Evolutionary conservation across 2,888 invertebrate species (phyloP).

Genomic region (Brassicogethes aeneus): DNA sequence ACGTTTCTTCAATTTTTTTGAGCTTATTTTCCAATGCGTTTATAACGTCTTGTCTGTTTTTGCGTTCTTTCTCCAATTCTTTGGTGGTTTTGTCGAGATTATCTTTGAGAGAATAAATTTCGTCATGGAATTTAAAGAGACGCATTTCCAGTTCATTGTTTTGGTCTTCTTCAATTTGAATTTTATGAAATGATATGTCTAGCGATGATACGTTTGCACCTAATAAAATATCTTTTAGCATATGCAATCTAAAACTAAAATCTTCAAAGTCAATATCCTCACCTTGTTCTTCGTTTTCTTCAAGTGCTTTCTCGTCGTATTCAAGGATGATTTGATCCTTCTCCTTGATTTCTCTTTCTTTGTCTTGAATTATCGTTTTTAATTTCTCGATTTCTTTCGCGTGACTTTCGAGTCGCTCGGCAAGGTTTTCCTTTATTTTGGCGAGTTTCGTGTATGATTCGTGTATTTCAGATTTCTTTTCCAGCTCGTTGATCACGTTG

Average conservation of each 20-base stretch:
- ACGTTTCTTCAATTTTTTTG: no score
- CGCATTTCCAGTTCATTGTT: no score
- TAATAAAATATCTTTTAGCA: conserved; percentile 9
- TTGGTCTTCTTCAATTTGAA: no score
- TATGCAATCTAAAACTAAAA: conserved; percentile 6
- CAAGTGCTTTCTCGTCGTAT: background rate
- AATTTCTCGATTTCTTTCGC: background rate
- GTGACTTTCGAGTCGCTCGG: background rate
- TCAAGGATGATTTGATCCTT: background rate
- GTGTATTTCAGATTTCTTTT: background rate
- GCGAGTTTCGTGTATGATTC: background rate
- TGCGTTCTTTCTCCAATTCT: background rate
- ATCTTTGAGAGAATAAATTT: background rate
- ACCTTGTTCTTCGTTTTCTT: background rate
- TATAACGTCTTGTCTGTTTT: no score
- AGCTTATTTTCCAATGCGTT: no score
- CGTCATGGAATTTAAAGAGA: no score
- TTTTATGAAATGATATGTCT: no score
- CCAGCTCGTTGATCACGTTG: background rate
- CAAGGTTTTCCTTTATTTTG: background rate
- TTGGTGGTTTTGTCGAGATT: background rate
- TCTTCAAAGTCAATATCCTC: background rate
- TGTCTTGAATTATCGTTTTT: background rate
- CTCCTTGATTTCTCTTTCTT: background rate
- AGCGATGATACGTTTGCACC: background rate